Base-by-base conservation (phyloP, 2,888 invertebrate species). In the Tipula lateralis region DNA sequence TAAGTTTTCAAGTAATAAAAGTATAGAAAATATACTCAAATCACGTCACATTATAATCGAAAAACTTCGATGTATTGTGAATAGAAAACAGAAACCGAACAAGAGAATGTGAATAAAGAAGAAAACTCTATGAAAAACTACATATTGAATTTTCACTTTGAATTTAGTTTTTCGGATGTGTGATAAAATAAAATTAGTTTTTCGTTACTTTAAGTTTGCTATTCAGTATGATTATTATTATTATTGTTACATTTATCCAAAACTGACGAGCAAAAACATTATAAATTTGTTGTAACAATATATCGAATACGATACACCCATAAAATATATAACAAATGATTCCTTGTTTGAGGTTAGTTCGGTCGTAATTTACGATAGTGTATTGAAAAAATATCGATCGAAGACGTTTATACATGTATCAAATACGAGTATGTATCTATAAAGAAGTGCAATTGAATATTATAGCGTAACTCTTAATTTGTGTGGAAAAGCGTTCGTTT, bases 141-240 rank as follows among this genome's bases (percentile, higher is more conserved):
- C 66, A 66, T 66, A 66, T 66, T 66, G 66, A 66, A 66, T 66
- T 66, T 44, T 44, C 44, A 44, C 44, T 44, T 44, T 44, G 44
- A n/a, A 1, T 16, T 66, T 19, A 66, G 24, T 66, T 66, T 66
- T 66, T 24, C 66, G 66, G 66, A 66, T 66, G 66, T 66, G 66
- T 66, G 66, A 66, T 66, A 66, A 66, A 19, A 66, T 9, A 66
- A 66, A 66, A 24, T 66, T 66, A 66, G 66, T 66, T 66, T 66
- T 66, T 24, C 24, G 66, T 66, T 24, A 50, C 44, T 50, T 50
- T 50, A 50, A 66, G 66, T 66, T 24, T 24, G 19, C 24, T 24
- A 66, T 13, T 44, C 39, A 4, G 39, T 50, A 16, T 50, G 16
- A 5, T 50, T 50, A 50, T 50, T 50, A 44, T 44, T 9, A 2